Evolutionary conservation across 2,113 vertebrate species (phyloP), one percentile per base, ranked within the genome.

Genomic region (Bufo bufo): DNA sequence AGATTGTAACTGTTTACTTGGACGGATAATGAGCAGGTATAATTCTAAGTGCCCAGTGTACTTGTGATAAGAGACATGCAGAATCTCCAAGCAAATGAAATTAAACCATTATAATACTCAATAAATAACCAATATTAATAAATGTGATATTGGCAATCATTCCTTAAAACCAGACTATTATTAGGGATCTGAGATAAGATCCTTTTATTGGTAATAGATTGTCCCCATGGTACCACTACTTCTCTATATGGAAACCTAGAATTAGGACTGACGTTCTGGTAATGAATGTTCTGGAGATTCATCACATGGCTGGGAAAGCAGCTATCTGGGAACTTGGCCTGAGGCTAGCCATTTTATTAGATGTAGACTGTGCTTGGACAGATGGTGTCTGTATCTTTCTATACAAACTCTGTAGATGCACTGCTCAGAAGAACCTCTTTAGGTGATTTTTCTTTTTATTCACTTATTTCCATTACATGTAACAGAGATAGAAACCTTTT

Each of bases 341-440:
- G 72, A 50, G 72, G 72, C 72, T 75, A 75, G 45, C 72, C 19
- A 75, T 75, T 75, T 49, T 75, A 75, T 75, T 50, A 50, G 72
- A 75, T 75, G 17, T 47, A 20, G 72, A 19, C 72, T 50, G 72
- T 75, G 45, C 72, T 75, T 2, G 50, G 72, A 75, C 72, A 75
- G 72, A 75, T 75, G 72, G 72, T 50, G 72, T 50, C 72, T 50
- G 17, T 50, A 75, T 75, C 47, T 20, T 50, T 43, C n/a, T 33
- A 23, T 66, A 45, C 14, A 71, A 47, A 19, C 47, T 49, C 16
- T 50, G 16, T 49, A 50, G 45, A 50, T 75, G 72, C 47, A 19
- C 43, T 74, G 14, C 33, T 74, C 43, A 47, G 0, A 45, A 45
- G 8, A 74, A 17, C 16, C 71, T 74, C 14, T 75, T 19, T 7